Evolutionary conservation across 2,888 invertebrate genomes (phyloP), one percentile per base, ranked within the genome.

Genomic region (Ectemnius cavifrons): DNA sequence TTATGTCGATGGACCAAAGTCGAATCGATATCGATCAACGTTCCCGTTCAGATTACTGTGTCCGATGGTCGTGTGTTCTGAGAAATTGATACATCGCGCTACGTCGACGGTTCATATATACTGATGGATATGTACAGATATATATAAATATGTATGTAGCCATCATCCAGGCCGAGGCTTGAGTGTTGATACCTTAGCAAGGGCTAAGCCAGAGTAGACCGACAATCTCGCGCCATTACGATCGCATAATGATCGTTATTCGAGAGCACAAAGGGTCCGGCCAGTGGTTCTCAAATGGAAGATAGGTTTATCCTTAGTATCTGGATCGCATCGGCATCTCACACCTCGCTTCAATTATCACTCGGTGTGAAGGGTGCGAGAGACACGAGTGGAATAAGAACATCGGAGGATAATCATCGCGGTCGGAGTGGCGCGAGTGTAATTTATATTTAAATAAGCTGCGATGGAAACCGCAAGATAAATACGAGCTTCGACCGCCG

Each of bases 381-480:
- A 52, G 61, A 61, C 61, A 58, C 67, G 45, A 59, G 63, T 65
- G 56, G 59, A 63, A 60, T 14, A 52, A 73, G 75, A 82, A 76
- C 78, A 66, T 6, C n/a, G 59, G 20, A 16, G 52, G 81, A 75
- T 82, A 75, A 82, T 82, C 79, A 69, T 16, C 67, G 63, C 49
- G 45, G 27, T 20, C 59, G 64, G 11, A 62, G 66, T 65, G 45
- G 56, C 58, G 57, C 63, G 60, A 77, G 78, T 84, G 87, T 86
- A 88, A 89, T 90, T 89, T 89, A 87, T 89, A 90, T 90, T 90
- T 87, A 90, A 90, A 89, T 90, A 88, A 89, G 89, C 85, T 85
- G 80, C 86, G 73, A 87, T 85, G 83, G 85, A 85, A 89, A 90
- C 90, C 90, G 81, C 90, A 90, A 90, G 89, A 89, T 87, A 90